Base-by-base conservation (phyloP, 2,797 vertebrate genomes). In the Acropternis orthonyx region DNA sequence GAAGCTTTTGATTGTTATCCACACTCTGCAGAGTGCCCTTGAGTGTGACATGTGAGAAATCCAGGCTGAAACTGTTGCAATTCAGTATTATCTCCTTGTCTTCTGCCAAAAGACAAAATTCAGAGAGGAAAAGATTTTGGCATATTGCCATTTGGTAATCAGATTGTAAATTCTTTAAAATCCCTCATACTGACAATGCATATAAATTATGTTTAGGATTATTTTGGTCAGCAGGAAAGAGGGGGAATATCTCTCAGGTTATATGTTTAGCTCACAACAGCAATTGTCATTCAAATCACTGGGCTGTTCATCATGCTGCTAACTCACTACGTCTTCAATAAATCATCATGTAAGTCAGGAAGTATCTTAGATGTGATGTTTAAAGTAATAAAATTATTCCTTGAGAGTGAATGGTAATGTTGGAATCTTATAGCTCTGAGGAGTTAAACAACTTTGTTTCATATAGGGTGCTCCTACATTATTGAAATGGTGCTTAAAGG, bases 401-500 rank as follows among this genome's bases (percentile, higher is more conserved):
- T 65, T 46, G 72, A 37, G 85, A 95, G 71, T 85, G 77, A 92
- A 68, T 93, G 84, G 81, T 90, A 81, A 92, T 95, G 75, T 72
- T 87, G 81, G 54, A 91, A 91, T 88, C 36, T 62, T 88, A 74
- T 39, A 80, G 5, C 58, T 96, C 85, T 51, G 20, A 46, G 63
- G 67, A 93, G 73, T 66, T 90, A 46, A 89, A 71, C 8, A 44
- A 17, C 24, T 76, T 92, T 73, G 14, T 78, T 94, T 81, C 44
- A 43, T 26, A 5, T 69, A 63, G 58, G 73, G 85, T 30, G 26
- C 85, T 95, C 39, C 85, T 66, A 77, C 5, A 0, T 86, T 52
- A 88, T 85, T 69, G 12, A 92, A 95, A 92, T 0, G 95, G 95
- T 96, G 94, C 95, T 96, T 88, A 85, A 92, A 62, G 74, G 37